Evolutionary conservation across 2,113 vertebrate species (phyloP), one percentile per base, ranked within the genome.

Genomic region (Eretmodus cyanostictus): DNA sequence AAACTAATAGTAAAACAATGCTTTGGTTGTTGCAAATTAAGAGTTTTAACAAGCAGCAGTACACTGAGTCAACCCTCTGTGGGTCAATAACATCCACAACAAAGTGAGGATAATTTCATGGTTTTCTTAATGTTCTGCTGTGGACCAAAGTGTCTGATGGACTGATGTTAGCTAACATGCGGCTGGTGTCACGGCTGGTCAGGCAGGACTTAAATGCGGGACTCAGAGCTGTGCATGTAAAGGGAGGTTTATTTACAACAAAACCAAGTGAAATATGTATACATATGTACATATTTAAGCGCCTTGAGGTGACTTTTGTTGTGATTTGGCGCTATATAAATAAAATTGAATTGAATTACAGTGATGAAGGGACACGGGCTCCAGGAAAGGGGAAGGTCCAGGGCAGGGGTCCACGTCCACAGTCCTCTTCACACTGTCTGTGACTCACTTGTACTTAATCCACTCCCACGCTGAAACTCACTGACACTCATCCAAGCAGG

Each of bases 311-410:
- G 13, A 59, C 24, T 1, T 9, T 57, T 59, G 55, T 59, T 59
- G 55, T 59, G 55, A 59, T 59, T 59, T 57, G 55, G 55, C 0
- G 4, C 7, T 27, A 0, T 3, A 57, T 27, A 57, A 0, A 57
- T 57, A 27, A 57, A 0, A 55, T 24, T 24, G 11, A 55, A 57
- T n/a, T 57, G 12, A 57, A 57, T 57, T 57, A 14, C 8, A 61
- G 57, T 34, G 57, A 61, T 19, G 57, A 61, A 34, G 29, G 1
- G 59, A 63, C 0, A 63, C 2, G 0, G 29, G 59, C 16, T 0
- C 59, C 59, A 19, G 57, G 9, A 31, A 31, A 61, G 27, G 57
- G 57, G 27, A 61, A 61, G 59, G 59, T 63, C 57, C 14, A 19
- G 16, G 3, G 8, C 57, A 0, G 29, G 16, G 0, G 59, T 63